phyloP scores from a whole-genome alignment of 2,797 vertebrate species.

The Odontamblyopus rebecca region DNA sequence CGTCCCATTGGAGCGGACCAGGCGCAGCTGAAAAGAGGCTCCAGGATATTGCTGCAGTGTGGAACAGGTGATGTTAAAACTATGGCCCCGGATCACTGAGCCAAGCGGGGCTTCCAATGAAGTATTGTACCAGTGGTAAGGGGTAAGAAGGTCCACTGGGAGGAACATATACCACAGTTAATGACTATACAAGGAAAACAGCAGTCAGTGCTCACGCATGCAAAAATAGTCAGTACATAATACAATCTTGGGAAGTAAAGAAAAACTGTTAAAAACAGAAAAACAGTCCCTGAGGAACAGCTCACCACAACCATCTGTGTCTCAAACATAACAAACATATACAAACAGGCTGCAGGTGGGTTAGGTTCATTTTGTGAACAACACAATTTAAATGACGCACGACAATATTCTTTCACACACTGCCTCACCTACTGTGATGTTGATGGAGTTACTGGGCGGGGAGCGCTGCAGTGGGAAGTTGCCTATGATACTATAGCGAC shows the following conservation, averaged over 20 bases:
- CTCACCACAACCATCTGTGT: constrained; percentile 8
- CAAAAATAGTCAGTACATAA: background rate
- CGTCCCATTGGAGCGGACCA: constrained; percentile 78
- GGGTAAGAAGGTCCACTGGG: constrained; percentile 78
- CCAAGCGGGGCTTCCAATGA: constrained; percentile 70
- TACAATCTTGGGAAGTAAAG: background rate
- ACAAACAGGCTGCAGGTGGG: background rate
- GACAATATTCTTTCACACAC: background rate
- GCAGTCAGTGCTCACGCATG: background rate
- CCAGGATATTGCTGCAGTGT: constrained; percentile 73
- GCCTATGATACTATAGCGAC: constrained; percentile 70
- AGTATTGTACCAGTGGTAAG: constrained; percentile 81
- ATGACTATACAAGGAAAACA: background rate
- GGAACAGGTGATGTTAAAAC: constrained; percentile 80
- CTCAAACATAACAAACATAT: constrained; percentile 1
- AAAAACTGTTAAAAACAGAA: background rate
- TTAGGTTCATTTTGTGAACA: background rate
- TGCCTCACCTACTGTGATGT: constrained; percentile 80
- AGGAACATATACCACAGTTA: background rate
- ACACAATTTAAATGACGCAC: background rate
- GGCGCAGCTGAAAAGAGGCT: constrained; percentile 78
- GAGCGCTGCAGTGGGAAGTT: constrained; percentile 67
- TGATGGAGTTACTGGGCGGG: constrained; percentile 74
- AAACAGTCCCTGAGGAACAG: background rate
- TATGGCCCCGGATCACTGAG: constrained; percentile 73